phyloP scores from a whole-genome alignment of 2,113 vertebrate genomes.

The Daphoenositta chrysoptera region DNA sequence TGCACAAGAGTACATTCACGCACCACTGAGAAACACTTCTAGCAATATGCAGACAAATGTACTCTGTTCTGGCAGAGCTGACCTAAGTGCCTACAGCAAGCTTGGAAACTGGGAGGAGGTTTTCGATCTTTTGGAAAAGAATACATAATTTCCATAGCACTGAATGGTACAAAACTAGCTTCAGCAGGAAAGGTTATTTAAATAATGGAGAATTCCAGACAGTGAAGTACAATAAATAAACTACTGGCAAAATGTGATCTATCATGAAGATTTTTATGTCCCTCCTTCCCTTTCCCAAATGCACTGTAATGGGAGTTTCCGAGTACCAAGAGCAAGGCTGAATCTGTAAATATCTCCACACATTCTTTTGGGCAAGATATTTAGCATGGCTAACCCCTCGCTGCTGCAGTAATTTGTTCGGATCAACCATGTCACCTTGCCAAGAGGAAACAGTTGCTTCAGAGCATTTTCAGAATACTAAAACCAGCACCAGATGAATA shows the following conservation, averaged over 20 bases:
- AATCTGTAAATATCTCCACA: background rate
- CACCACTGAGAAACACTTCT: background rate
- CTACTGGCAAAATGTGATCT: background rate
- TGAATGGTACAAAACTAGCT: background rate
- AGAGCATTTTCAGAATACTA: background rate
- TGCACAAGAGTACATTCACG: background rate
- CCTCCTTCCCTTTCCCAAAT: background rate
- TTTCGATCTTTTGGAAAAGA: background rate
- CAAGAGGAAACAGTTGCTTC: background rate
- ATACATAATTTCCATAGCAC: background rate
- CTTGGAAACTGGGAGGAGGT: background rate
- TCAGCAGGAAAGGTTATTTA: background rate
- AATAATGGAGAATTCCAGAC: background rate
- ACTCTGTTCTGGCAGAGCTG: background rate
- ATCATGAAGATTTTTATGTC: background rate
- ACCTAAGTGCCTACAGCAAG: background rate
- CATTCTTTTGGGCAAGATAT: background rate
- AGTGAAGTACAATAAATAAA: background rate
- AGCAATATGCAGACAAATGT: background rate
- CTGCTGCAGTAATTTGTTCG: background rate
- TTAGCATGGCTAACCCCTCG: background rate
- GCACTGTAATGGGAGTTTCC: background rate
- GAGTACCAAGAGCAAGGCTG: background rate
- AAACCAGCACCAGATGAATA: background rate
- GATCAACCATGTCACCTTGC: background rate